Evolutionary conservation across 2,797 vertebrate genomes (phyloP), one percentile per base, ranked within the genome.

Genomic region (Parotocinclus haroldoi): DNA sequence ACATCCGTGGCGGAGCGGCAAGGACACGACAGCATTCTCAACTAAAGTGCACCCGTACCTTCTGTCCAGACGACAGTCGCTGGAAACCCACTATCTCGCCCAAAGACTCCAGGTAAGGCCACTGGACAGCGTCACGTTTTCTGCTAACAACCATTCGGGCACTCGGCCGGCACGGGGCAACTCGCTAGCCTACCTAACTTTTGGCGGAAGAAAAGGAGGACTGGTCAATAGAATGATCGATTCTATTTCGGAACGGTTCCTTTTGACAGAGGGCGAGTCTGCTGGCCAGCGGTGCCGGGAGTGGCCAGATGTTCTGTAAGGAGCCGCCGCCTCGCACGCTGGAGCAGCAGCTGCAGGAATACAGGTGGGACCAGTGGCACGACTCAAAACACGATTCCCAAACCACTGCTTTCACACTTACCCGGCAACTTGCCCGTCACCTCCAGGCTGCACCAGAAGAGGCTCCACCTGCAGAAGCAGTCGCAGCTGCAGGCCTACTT

Each of bases 301-400:
- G 93, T 76, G 98, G 95, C 76, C 95, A 94, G 75, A 88, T 96
- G 36, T 98, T 95, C 83, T 95, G 94, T 85, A 96, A 96, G 83
- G 97, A 99, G 63, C 62, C 87, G 18, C 19, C 38, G 27, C 94
- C 94, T 14, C 89, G 96, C 77, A 96, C 94, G 81, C 89, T 99
- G 80, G 96, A 98, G 63, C 96, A 99, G 81, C 97, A 98, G 83
- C 88, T 99, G 44, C 97, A 98, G 84, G 95, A 99, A 72, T 96
- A 98, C 89, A 97, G 97, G 97, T 98, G 13, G 36, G 10, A 50
- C 45, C 57, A 54, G 10, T 65, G 11, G 13, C 27, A 37, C 7
- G 9, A 58, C n/a, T 56, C 16, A 16, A 1, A 10, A 16, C 10
- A 17, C 38, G 10, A 10, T 12, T 16, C 19, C 1, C 7, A 52